phyloP scores from a whole-genome alignment of 2,888 invertebrate genomes.

The Drosophila formosana region DNA sequence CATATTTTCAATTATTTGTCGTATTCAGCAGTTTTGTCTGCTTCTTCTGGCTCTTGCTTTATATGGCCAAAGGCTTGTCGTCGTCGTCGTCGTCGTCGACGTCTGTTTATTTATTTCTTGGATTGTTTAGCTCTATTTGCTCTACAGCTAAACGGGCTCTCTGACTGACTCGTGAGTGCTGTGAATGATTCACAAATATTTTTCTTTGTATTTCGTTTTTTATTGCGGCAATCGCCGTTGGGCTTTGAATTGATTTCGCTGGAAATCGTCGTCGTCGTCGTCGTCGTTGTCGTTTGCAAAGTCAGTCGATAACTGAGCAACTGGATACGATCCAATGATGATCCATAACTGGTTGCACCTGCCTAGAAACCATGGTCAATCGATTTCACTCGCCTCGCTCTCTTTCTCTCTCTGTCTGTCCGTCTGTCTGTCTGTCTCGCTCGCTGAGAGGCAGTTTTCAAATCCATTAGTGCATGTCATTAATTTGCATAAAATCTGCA shows the following conservation, averaged over 20 bases:
- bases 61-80: slow-evolving; percentile 68
- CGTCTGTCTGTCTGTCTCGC: background rate
- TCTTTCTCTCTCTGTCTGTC: background rate
- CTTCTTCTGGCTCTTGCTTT: slow-evolving; percentile 29
- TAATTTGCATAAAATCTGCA: slow-evolving; percentile 71
- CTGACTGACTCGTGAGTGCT: slow-evolving; percentile 31
- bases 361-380: slow-evolving; percentile 23
- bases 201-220: slow-evolving; percentile 25
- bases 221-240: slow-evolving; percentile 48
- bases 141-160: slow-evolving; percentile 34
- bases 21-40: slow-evolving; percentile 52
- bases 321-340: slow-evolving; percentile 47
- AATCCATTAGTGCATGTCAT: slow-evolving; percentile 75
- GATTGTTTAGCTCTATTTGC: slow-evolving; percentile 72
- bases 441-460: slow-evolving; percentile 34
- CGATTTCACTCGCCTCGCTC: slow-evolving; percentile 35
- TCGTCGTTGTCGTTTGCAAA: slow-evolving; percentile 17
- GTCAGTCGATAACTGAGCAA: slow-evolving; percentile 24
- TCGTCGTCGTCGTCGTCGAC: background rate
- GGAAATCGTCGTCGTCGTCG: slow-evolving; percentile 28
- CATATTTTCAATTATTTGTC: slow-evolving; percentile 45
- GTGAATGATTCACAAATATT: slow-evolving; percentile 56
- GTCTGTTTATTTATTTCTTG: slow-evolving; percentile 54
- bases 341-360: slow-evolving; percentile 60
- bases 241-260: slow-evolving; percentile 44